Percentiles rank a stretch among this genome's conserved stretches.
Evolutionary conservation across 2,113 vertebrate genomes (phyloP).

Genomic region (Eubucco bourcierii): DNA sequence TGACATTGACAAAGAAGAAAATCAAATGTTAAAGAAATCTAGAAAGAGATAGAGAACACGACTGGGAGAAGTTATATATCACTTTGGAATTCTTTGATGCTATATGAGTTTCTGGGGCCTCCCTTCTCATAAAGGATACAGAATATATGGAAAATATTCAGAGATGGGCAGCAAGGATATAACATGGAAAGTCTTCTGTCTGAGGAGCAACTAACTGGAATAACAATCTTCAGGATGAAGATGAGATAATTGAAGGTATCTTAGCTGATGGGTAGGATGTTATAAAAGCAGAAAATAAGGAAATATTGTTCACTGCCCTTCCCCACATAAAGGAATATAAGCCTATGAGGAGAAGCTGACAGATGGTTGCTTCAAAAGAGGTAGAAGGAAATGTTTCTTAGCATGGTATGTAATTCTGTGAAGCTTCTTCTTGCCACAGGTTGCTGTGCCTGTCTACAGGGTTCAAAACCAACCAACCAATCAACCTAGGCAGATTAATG

Average conservation of each 20-base stretch:
- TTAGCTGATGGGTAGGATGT: background rate
- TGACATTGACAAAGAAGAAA: background rate
- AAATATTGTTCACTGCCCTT: background rate
- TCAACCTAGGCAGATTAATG: background rate
- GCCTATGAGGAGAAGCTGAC: background rate
- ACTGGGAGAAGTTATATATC: background rate
- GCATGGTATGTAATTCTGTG: background rate
- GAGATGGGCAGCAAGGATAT: background rate
- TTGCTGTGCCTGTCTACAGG: background rate
- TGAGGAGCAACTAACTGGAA: background rate
- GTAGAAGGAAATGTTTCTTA: background rate
- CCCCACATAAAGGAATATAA: background rate
- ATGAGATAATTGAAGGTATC: background rate
- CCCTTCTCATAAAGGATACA: background rate
- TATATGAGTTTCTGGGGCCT: background rate
- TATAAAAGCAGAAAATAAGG: background rate
- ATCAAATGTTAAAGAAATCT: background rate
- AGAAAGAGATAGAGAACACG: background rate
- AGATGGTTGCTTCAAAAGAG: background rate
- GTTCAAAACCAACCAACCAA: background rate
- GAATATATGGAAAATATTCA: background rate
- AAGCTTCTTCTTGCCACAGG: background rate
- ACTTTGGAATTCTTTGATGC: background rate
- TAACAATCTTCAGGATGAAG: background rate
- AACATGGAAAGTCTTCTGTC: background rate